phyloP scores from a whole-genome alignment of 2,113 vertebrate genomes.

The Silurus glanis region DNA sequence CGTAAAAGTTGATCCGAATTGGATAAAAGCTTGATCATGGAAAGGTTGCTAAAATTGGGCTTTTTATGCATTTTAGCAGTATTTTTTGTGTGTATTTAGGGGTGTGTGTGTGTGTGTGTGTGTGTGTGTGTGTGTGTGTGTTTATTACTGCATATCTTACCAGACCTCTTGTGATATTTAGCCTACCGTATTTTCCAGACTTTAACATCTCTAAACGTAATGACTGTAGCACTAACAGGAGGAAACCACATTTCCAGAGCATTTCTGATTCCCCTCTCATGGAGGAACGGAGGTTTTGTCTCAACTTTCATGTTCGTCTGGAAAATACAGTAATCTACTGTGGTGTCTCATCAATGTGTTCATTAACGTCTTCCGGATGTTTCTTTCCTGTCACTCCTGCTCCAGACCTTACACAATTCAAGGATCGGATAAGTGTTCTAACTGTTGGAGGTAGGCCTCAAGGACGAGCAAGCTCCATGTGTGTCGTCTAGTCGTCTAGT shows the following conservation, averaged over 20 bases:
- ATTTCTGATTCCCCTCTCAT: neutral
- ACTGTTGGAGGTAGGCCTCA: slow-evolving; percentile 94
- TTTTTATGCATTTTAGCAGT: neutral
- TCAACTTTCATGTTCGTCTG: neutral
- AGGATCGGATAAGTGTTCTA: slow-evolving; percentile 91
- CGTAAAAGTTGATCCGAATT: neutral
- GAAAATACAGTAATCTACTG: slow-evolving; percentile 14
- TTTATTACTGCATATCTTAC: neutral
- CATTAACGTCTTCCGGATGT: slow-evolving; percentile 68
- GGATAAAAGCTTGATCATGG: neutral
- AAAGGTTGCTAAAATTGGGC: neutral
- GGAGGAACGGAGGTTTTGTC: too few relatives aligned
- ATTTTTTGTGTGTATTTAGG: neutral
- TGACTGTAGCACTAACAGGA: neutral
- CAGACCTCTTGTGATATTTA: neutral
- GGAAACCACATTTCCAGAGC: neutral
- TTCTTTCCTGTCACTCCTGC: slow-evolving; percentile 65
- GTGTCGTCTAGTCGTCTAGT: neutral
- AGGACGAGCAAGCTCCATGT: slow-evolving; percentile 44
- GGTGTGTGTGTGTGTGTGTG: neutral
- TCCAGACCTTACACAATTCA: slow-evolving; percentile 88
- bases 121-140: neutral
- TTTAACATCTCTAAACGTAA: neutral
- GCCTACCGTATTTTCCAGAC: slow-evolving; percentile 28
- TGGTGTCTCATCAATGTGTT: slow-evolving; percentile 25